A percentile compares a stretch with the other conserved stretches of the same genome.
phyloP scores from a whole-genome alignment of 2,888 invertebrate genomes.

The Drosophila conformis region DNA sequence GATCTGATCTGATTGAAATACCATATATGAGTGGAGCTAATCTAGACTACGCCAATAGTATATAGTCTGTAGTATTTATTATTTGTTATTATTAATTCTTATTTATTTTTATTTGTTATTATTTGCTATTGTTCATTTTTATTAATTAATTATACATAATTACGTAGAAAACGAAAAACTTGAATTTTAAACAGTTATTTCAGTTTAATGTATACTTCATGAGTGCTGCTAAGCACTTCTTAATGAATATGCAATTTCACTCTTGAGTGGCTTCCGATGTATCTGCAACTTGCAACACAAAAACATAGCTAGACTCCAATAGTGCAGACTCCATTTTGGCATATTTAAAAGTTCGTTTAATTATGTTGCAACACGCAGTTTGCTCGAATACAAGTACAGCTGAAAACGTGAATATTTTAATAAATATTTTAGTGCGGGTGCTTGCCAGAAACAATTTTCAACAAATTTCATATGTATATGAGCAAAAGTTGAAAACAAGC shows the following conservation, averaged over 20 bases:
- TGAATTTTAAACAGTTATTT: background rate
- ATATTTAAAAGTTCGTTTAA: slow-evolving; percentile 59
- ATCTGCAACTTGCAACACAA: slow-evolving; percentile 2
- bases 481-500: slow-evolving; percentile 66
- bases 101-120: too few relatives aligned
- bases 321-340: slow-evolving; percentile 21
- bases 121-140: background rate
- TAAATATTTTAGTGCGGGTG: slow-evolving; percentile 68
- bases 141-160: background rate
- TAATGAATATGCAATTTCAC: slow-evolving; percentile 3
- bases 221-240: background rate
- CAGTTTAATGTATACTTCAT: background rate
- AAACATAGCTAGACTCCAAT: slow-evolving; percentile 32
- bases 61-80: too few relatives aligned
- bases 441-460: slow-evolving; percentile 60
- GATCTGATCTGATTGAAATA: background rate
- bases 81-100: too few relatives aligned
- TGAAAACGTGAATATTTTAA: slow-evolving; percentile 58
- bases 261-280: background rate
- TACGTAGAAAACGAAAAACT: background rate
- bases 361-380: slow-evolving; percentile 42
- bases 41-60: too few relatives aligned
- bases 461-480: slow-evolving; percentile 64
- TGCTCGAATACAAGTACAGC: background rate
- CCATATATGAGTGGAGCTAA: background rate